Base-by-base conservation (phyloP, 2,888 invertebrate genomes). In the Apantesis nais region DNA sequence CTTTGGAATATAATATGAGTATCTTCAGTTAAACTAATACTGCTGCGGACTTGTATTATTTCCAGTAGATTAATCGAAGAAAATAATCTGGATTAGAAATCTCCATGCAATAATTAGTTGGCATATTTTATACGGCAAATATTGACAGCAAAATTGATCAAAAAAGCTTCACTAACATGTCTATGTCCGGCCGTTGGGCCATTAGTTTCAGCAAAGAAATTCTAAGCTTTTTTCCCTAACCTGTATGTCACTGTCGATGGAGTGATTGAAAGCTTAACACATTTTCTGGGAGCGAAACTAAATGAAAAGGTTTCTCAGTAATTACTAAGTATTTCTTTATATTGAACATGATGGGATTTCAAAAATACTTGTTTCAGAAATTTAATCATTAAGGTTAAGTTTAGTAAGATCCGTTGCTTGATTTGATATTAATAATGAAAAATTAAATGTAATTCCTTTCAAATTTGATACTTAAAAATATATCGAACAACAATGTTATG, bases 21-120 rank as follows among this genome's bases (percentile, higher is more conserved):
- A n/a, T 11, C 22, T n/a, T 9, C 22, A n/a, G n/a, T 52, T 52
- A 11, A 9, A n/a, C 22, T 52, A 52, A 71, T 61, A 58, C 19
- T 64, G 37, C 62, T 66, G 31, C 62, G 55, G 68, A 74, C 64
- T 77, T 71, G 67, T 62, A 66, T 77, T 71, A 67, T 60, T 62
- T 52, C 66, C 72, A 78, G 71, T 72, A 70, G 67, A 72, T 76
- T 79, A 76, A 77, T 79, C 79, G 71, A 65, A 75, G 68, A 75
- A 75, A 71, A 74, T 71, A 78, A 78, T 77, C 71, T 72, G 70
- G 75, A 75, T 77, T 72, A 78, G 77, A 77, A 78, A 79, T 73
- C 78, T 78, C 62, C 66, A 71, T 29, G n/a, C 66, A 73, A 74
- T 79, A 76, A 79, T 79, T 79, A 79, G 66, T 48, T 67, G 63